phyloP scores from a whole-genome alignment of 2,888 invertebrate genomes.

The Mesodorylaimus sp. region DNA sequence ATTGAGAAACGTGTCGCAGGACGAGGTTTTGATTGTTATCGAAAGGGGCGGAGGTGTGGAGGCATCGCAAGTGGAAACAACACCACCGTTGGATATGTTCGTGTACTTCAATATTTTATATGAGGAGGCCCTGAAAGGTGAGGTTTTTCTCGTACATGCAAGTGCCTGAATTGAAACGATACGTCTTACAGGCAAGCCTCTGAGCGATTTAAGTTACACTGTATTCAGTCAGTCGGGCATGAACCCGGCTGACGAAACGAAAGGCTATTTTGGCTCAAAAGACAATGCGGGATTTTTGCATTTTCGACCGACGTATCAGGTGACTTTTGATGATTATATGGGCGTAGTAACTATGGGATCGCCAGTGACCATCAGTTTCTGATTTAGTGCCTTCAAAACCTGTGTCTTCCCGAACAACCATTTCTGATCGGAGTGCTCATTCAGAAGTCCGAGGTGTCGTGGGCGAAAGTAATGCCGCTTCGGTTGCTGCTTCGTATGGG shows the following conservation, averaged over 20 bases:
- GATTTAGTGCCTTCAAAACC: slow-evolving; percentile 53
- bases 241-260: no score
- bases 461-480: slow-evolving; percentile 53
- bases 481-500: slow-evolving; percentile 57
- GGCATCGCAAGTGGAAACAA: slow-evolving; percentile 33
- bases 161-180: no score
- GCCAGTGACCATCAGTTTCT: background rate
- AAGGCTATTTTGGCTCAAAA: slow-evolving; percentile 47
- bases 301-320: slow-evolving; percentile 48
- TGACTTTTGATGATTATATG: slow-evolving; percentile 1
- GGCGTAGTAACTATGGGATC: no score
- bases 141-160: slow-evolving; percentile 1
- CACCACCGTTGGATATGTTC: slow-evolving; percentile 52
- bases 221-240: no score
- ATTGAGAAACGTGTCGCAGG: slow-evolving; percentile 58
- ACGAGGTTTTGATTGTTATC: slow-evolving; percentile 57
- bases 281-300: slow-evolving; percentile 65
- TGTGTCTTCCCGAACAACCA: slow-evolving; percentile 51
- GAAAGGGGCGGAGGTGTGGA: slow-evolving; percentile 44
- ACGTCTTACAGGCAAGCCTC: slow-evolving; percentile 1
- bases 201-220: slow-evolving; percentile 12
- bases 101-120: slow-evolving; percentile 53
- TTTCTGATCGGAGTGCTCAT: slow-evolving; percentile 58
- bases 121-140: slow-evolving; percentile 38
- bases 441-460: slow-evolving; percentile 59